A percentile compares a stretch with the other conserved stretches of the same genome.
phyloP scores from a whole-genome alignment of 2,888 invertebrate species.

The Philereme vetulata region DNA sequence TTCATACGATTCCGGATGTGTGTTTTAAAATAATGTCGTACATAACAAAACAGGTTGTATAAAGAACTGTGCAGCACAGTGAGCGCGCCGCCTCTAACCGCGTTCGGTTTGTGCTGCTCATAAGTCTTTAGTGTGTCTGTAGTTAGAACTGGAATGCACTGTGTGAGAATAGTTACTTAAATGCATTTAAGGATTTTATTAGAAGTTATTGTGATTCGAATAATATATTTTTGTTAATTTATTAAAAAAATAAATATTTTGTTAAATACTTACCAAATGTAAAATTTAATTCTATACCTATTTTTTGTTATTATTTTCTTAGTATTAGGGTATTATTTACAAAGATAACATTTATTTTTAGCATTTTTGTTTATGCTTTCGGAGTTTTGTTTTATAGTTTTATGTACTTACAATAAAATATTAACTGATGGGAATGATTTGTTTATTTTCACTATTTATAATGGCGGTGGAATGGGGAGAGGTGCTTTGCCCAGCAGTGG shows the following conservation, averaged over 20 bases:
- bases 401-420: slow-evolving; percentile 51
- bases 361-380: slow-evolving; percentile 64
- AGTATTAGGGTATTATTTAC: slow-evolving; percentile 33
- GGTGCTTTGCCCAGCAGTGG: too few species aligned
- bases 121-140: slow-evolving; percentile 9
- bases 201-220: slow-evolving; percentile 9
- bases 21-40: too few species aligned
- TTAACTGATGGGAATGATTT: slow-evolving; percentile 16
- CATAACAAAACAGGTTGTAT: too few species aligned
- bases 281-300: slow-evolving; percentile 32
- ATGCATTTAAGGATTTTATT: slow-evolving; percentile 57
- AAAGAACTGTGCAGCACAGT: too few species aligned
- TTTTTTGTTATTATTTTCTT: slow-evolving; percentile 6
- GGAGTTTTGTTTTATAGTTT: slow-evolving; percentile 56
- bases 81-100: too few species aligned
- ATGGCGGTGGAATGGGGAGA: too few species aligned
- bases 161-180: slow-evolving; percentile 53
- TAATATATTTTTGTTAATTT: slow-evolving; percentile 36
- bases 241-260: slow-evolving; percentile 37
- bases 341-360: slow-evolving; percentile 55
- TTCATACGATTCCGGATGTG: too few species aligned
- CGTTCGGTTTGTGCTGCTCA: too few species aligned
- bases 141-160: slow-evolving; percentile 41
- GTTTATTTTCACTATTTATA: slow-evolving; percentile 16
- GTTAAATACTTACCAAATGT: not conserved